Evolutionary conservation across 2,797 vertebrate species (phyloP), one percentile per base, ranked within the genome.

Genomic region (Pangasius krempfi): DNA sequence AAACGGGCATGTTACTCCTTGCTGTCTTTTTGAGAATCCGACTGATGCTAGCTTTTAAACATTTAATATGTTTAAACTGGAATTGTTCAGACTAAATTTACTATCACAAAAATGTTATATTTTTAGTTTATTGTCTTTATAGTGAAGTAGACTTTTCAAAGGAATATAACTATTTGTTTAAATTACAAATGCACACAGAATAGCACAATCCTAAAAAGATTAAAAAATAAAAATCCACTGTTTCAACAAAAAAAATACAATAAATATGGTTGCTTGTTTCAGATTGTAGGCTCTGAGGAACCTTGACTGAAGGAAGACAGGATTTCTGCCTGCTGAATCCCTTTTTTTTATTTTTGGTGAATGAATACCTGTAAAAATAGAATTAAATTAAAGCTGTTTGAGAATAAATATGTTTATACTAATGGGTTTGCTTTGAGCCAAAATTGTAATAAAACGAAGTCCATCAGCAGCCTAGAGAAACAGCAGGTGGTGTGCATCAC

Each of bases 301-400:
- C 50, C 44, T 50, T 54, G 76, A 54, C 50, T 52, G 20, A n/a
- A 78, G 47, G 27, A 33, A 27, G 47, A 52, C 16, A 30, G 16
- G 50, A 79, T 20, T 79, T 56, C 52, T 56, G 30, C 52, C 52
- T 79, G 76, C 76, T 79, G 50, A 54, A 79, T 79, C 52, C 30
- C 52, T 12, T 18, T 18, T 40, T 12, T 6, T 1, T 9, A 54
- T 79, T 79, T 54, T 54, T 1, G 33, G n/a, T 52, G 76, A 76
- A 47, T 75, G 40, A 12, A 75, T 13, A 5, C 1, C 22, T 75
- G 5, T 75, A 47, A 27, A 47, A 75, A 75, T 13, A 47, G 40
- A 27, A 47, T n/a, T 50, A 50, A 50, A 76, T 27, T 50, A 76
- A 50, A 27, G 25, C 25, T 76, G 12, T 50, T n/a, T 0, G 73